Percentiles rank a stretch among this genome's conserved stretches.
Conservation (phyloP, 1,140 invertebrate genomes). For the Limonius californicus region DNA sequence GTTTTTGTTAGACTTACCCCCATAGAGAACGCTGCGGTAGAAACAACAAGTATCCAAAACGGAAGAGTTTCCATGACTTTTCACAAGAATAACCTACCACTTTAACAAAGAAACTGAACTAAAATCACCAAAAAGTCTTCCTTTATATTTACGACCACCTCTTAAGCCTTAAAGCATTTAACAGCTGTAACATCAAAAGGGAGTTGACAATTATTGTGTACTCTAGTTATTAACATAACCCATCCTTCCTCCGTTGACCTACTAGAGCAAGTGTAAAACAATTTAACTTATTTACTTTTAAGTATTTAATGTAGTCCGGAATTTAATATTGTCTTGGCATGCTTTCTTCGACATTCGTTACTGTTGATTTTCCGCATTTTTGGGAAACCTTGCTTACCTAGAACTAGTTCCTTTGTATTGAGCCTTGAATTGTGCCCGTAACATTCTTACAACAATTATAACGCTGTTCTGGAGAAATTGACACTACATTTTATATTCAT, state of each 20-base stretch:
- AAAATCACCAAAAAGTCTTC: neutral
- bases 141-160: constrained; percentile 1
- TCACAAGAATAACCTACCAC: too few relatives aligned
- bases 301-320: neutral
- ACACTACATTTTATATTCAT: too few relatives aligned
- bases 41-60: too few relatives aligned
- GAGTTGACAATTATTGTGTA: constrained; percentile 4
- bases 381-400: neutral
- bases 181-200: neutral
- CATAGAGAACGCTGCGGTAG: too few relatives aligned
- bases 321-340: neutral
- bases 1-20: too few relatives aligned
- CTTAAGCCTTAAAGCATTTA: too few relatives aligned
- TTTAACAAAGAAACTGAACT: too few relatives aligned
- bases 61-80: too few relatives aligned
- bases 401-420: too few relatives aligned
- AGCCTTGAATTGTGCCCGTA: too few relatives aligned
- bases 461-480: too few relatives aligned
- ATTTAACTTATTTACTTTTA: neutral
- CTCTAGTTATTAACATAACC: constrained; percentile 4
- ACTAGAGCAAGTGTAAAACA: neutral
- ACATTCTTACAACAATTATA: too few relatives aligned
- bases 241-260: neutral
- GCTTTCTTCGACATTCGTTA: neutral
- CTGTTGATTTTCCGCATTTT: neutral